Evolutionary conservation across 2,888 invertebrate species (phyloP).

Genomic region (Cheilosia scutellata): DNA sequence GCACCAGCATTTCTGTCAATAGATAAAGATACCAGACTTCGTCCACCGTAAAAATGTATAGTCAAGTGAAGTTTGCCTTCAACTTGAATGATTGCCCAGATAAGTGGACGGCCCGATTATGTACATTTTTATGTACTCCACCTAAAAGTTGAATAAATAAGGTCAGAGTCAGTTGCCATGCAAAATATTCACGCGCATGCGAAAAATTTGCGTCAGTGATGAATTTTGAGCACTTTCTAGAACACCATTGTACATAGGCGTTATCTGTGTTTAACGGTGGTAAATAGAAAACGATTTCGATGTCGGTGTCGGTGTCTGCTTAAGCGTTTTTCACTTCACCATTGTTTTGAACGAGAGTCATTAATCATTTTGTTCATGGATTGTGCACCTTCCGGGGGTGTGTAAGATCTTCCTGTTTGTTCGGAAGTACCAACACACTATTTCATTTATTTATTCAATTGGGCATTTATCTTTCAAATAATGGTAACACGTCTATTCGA

Average conservation of each 20-base stretch:
- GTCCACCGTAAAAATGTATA: neutral
- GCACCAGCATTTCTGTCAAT: neutral
- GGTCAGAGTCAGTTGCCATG: neutral
- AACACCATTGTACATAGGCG: neutral
- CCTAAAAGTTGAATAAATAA: slow-evolving; percentile 1
- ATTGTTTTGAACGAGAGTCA: slow-evolving; percentile 22
- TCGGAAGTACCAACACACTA: too few species aligned
- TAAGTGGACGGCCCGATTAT: neutral
- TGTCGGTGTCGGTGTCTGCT: neutral
- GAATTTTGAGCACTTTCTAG: slow-evolving; percentile 5
- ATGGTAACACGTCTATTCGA: too few species aligned
- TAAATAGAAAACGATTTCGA: neutral
- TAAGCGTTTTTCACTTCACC: neutral
- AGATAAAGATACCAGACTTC: neutral
- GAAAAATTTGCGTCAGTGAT: neutral
- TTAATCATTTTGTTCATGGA: neutral
- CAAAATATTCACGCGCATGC: neutral
- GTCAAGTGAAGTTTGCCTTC: neutral
- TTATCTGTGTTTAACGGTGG: neutral
- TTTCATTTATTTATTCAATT: too few species aligned
- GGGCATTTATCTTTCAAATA: too few species aligned
- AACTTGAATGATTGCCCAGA: slow-evolving; percentile 5
- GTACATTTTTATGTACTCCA: neutral
- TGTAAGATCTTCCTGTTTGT: too few species aligned
- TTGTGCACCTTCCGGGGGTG: too few species aligned